Conservation (phyloP, 2,888 invertebrate genomes). For the Epistrophella euchroma region DNA sequence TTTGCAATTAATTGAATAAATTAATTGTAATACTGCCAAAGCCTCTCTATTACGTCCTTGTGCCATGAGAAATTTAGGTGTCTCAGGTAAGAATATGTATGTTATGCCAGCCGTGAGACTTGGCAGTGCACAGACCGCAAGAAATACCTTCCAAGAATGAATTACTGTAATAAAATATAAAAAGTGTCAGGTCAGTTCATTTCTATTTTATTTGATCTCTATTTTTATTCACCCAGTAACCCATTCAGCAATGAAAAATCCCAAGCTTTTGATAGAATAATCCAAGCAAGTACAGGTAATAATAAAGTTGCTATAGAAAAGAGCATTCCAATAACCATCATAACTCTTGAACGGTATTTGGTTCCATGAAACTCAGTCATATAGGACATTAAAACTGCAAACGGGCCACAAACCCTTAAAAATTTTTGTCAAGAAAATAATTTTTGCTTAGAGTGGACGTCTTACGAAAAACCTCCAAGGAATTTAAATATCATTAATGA, state of each 20-base stretch:
- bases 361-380: conserved; percentile 90
- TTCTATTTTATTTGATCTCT: not conserved
- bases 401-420: conserved; percentile 88
- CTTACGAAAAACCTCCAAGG: conserved; percentile 90
- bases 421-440: not conserved
- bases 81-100: conserved; percentile 79
- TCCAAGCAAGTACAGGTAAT: conserved; percentile 89
- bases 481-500: conserved; percentile 89
- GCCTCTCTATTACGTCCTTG: conserved; percentile 81
- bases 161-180: conserved; percentile 72
- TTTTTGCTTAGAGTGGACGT: conserved; percentile 71
- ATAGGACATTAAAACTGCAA: conserved; percentile 89
- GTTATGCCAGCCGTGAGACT: conserved; percentile 77
- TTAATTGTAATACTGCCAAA: conserved; percentile 82
- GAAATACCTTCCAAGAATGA: conserved; percentile 80
- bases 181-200: not conserved
- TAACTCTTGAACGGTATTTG: conserved; percentile 87
- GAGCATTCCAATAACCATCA: conserved; percentile 88
- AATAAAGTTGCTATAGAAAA: conserved; percentile 87
- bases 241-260: conserved; percentile 83
- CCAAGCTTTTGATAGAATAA: conserved; percentile 87
- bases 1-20: conserved; percentile 88
- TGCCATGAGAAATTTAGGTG: conserved; percentile 82
- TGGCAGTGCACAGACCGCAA: conserved; percentile 78
- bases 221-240: conserved; percentile 80